These are phyloP conservation scores for Diphyllodes magnificus DNA, from an alignment of 2,113 vertebrate genomes.

Conservation along the genomic window DNA sequence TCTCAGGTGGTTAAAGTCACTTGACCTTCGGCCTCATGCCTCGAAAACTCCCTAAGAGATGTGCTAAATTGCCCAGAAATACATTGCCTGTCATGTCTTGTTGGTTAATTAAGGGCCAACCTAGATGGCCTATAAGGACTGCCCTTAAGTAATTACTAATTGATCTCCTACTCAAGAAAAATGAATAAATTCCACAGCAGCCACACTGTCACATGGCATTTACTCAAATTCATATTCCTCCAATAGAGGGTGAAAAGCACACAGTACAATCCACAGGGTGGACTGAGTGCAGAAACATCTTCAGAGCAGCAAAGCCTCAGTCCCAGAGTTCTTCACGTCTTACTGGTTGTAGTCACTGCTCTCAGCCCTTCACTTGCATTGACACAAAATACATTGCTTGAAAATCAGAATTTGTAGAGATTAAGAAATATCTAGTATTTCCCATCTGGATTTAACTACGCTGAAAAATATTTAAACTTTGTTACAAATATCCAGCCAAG, in stretches of 20 bases:
- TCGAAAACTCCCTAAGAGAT: constrained; percentile 73
- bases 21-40: constrained; percentile 70
- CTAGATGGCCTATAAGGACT: constrained; percentile 59
- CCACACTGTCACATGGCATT: constrained; percentile 37
- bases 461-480: not conserved
- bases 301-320: not conserved
- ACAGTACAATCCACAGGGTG: not conserved
- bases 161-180: constrained; percentile 62
- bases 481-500: not conserved
- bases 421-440: not conserved
- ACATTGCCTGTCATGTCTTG: constrained; percentile 73
- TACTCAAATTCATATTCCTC: constrained; percentile 39
- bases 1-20: constrained; percentile 75
- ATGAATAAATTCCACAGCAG: constrained; percentile 51
- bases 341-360: not conserved
- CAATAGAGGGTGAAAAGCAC: not conserved
- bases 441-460: not conserved
- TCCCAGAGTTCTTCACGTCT: not conserved
- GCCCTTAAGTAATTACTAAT: constrained; percentile 68
- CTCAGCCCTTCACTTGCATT: not conserved
- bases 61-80: constrained; percentile 77
- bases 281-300: not conserved
- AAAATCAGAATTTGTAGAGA: not conserved
- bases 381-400: not conserved
- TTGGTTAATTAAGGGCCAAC: constrained; percentile 75